Evolutionary conservation across 2,113 vertebrate species (phyloP).

Genomic region (Cnemophilus loriae): DNA sequence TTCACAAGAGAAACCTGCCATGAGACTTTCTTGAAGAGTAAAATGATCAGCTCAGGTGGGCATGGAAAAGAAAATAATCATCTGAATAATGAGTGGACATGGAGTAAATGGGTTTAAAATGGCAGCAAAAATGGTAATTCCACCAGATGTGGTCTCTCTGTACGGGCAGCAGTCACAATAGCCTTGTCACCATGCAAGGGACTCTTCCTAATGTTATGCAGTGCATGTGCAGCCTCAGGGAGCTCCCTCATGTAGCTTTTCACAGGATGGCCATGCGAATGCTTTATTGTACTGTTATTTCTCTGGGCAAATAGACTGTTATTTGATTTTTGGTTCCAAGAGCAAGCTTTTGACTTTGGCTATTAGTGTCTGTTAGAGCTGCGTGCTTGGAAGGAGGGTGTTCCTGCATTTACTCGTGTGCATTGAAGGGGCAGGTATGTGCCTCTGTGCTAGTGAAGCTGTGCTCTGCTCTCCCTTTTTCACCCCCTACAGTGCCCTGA

Average conservation of each 20-base stretch:
- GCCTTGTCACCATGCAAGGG: neutral
- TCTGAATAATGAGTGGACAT: neutral
- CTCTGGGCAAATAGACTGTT: neutral
- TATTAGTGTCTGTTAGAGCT: neutral
- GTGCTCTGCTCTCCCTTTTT: neutral
- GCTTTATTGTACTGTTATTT: neutral
- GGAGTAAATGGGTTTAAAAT: neutral
- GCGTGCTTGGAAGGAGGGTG: rapidly evolving
- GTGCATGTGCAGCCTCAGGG: neutral
- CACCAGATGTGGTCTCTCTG: neutral
- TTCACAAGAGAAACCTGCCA: neutral
- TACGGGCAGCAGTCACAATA: neutral
- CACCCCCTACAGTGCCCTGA: neutral
- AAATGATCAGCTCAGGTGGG: neutral
- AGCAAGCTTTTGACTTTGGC: neutral
- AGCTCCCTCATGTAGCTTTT: neutral
- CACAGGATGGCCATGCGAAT: rapidly evolving
- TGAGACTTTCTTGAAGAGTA: neutral
- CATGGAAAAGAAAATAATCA: neutral
- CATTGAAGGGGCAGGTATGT: too few relatives aligned
- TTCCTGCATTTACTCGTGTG: neutral
- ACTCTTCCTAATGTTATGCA: neutral
- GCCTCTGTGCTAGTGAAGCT: neutral
- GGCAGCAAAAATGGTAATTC: rapidly evolving
- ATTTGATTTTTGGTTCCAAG: neutral